These are phyloP conservation scores for Hydrochoerus hydrochaeris DNA, from an alignment of 2,113 vertebrate genomes.

Conservation along the genomic window DNA sequence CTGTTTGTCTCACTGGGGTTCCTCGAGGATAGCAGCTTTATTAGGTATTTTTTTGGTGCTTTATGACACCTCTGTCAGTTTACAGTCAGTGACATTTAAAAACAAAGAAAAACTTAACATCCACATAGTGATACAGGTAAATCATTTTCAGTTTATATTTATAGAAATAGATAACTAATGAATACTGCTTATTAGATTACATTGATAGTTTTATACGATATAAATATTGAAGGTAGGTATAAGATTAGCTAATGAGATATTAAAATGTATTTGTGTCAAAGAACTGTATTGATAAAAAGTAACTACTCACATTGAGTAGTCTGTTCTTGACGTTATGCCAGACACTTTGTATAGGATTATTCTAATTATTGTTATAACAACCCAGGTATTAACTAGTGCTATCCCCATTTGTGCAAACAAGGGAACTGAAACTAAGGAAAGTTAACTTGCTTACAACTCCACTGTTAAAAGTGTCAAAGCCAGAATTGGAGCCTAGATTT, in stretches of 20 bases:
- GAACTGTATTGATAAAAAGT: constrained; percentile 51
- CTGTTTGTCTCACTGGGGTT: constrained; percentile 71
- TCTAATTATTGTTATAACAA: constrained; percentile 45
- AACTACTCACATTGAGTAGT: neutral
- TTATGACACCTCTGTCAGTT: neutral
- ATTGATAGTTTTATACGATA: constrained; percentile 19
- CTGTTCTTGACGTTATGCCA: neutral
- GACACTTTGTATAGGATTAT: constrained; percentile 41
- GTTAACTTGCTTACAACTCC: neutral
- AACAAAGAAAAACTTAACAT: constrained; percentile 23
- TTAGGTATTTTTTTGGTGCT: constrained; percentile 23
- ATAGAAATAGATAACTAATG: constrained; percentile 23
- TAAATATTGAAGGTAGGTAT: constrained; percentile 52
- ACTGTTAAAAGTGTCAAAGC: neutral
- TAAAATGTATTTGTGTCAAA: constrained; percentile 35
- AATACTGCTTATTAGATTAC: constrained; percentile 39
- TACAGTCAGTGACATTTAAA: constrained; percentile 11
- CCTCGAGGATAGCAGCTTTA: neutral
- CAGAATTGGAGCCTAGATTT: neutral
- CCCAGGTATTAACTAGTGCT: neutral
- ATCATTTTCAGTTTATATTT: constrained; percentile 29
- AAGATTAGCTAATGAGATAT: constrained; percentile 2
- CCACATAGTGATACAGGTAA: neutral
- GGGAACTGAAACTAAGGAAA: constrained; percentile 2
- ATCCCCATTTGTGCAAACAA: constrained; percentile 22